phyloP scores from a whole-genome alignment of 2,797 vertebrate species.

The Hybognathus amarus region DNA sequence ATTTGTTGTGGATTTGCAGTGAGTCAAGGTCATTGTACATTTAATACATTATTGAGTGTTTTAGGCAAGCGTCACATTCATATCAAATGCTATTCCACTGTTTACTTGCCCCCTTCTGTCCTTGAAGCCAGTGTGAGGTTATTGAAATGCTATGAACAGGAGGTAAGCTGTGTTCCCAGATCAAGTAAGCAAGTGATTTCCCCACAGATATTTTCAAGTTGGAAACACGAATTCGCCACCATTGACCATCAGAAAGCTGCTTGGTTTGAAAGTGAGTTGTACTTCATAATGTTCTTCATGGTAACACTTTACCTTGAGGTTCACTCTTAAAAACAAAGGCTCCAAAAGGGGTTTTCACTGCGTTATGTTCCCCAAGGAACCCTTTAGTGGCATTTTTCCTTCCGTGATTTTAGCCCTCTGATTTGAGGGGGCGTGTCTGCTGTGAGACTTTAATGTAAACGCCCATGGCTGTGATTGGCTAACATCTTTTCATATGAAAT shows the following conservation, averaged over 20 bases:
- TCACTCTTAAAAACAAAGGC: not conserved
- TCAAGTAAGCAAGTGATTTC: not conserved
- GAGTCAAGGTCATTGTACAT: not conserved
- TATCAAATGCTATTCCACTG: not conserved
- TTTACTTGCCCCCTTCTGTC: slow-evolving; percentile 13
- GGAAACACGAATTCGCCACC: not conserved
- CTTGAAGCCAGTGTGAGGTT: not conserved
- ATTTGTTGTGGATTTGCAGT: slow-evolving; percentile 19
- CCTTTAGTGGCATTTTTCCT: no score
- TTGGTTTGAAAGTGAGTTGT: not conserved
- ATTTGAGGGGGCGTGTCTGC: no score
- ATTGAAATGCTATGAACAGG: not conserved
- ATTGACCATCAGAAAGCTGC: not conserved
- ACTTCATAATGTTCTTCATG: not conserved
- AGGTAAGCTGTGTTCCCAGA: not conserved
- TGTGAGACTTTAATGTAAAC: no score
- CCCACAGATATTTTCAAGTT: not conserved
- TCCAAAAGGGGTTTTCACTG: no score
- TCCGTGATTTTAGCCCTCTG: no score
- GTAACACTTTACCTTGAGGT: not conserved
- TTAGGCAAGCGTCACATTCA: not conserved
- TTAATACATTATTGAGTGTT: not conserved
- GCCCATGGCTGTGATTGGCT: no score
- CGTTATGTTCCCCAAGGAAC: no score
- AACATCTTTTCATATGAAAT: no score